Base-by-base conservation (phyloP, 2,888 invertebrate species). In the Carabus problematicus region DNA sequence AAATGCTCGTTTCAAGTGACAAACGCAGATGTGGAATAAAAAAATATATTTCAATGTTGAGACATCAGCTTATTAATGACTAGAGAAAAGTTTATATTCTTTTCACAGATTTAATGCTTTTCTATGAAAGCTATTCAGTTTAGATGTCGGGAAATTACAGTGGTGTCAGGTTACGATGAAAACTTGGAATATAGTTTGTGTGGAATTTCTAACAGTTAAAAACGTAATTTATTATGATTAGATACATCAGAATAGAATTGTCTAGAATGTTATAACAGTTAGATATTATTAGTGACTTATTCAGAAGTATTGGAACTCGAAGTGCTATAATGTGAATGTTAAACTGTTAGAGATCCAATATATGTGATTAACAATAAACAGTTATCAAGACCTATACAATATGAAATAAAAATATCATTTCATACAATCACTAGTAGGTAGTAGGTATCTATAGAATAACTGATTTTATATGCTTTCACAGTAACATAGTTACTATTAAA, bases 31-130 rank as follows among this genome's bases (percentile, higher is more conserved):
- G 29, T 29, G 2, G 54, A 63, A 52, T 61, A 61, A 63, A 63
- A 29, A 29, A 29, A 29, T 29, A 62, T 41, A 63, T 18, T 41
- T 12, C 8, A 41, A 16, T 63, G 63, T 52, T 59, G 52, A 39
- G 67, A 67, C 60, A 42, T 6, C 55, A 41, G 18, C 29, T n/a
- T 52, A 60, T 67, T 67, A 67, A 67, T 67, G 67, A 67, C 67
- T 56, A 64, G 40, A 49, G 63, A 56, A 67, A 67, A 60, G 59
- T 60, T 67, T 67, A 43, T 67, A 60, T 52, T 60, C 59, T 67
- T 59, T 52, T 39, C 45, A 45, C 39, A 39, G 54, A 52, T 54
- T 67, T 60, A 60, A 67, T 67, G 52, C 59, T 60, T 60, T 67
- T 52, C 60, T 60, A 67, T 67, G 67, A 54, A 60, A 60, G 29